These are phyloP conservation scores for Tuta absoluta DNA, from an alignment of 2,888 invertebrate species.

Conservation along the genomic window DNA sequence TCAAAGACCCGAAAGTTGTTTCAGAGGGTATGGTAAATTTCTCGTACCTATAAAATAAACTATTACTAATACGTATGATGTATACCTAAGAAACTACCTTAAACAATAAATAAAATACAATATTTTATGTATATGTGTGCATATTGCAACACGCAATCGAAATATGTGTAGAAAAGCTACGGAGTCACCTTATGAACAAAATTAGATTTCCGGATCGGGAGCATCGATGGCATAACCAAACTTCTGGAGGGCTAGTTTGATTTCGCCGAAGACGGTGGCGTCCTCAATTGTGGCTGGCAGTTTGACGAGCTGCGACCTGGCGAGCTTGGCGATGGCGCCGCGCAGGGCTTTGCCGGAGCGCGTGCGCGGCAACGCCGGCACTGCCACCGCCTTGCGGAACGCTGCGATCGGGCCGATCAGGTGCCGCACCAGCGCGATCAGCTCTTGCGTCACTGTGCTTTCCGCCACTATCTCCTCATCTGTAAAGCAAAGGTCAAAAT, in stretches of 20 bases:
- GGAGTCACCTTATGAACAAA: neutral
- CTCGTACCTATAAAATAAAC: too few species aligned
- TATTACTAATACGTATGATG: too few species aligned
- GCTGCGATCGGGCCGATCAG: constrained; percentile 94
- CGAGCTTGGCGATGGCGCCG: constrained; percentile 92
- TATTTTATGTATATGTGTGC: neutral
- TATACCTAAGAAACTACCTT: too few species aligned
- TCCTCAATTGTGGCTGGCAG: constrained; percentile 95
- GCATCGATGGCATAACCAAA: constrained; percentile 87
- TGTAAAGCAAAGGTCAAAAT: constrained; percentile 35
- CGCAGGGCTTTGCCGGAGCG: constrained; percentile 87
- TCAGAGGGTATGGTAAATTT: too few species aligned
- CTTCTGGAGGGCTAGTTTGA: constrained; percentile 88
- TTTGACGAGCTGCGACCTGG: constrained; percentile 88
- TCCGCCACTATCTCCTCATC: constrained; percentile 75
- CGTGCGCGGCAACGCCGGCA: constrained; percentile 92
- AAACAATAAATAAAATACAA: too few species aligned
- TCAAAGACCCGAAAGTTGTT: too few species aligned
- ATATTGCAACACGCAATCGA: neutral
- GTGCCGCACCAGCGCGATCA: constrained; percentile 70
- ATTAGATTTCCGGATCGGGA: constrained; percentile 82
- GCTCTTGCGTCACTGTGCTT: constrained; percentile 68
- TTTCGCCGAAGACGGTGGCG: constrained; percentile 88
- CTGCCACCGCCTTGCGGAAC: constrained; percentile 89
- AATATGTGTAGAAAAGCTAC: neutral